phyloP scores from a whole-genome alignment of 1,140 invertebrate species.

The Bombus vancouverensis region DNA sequence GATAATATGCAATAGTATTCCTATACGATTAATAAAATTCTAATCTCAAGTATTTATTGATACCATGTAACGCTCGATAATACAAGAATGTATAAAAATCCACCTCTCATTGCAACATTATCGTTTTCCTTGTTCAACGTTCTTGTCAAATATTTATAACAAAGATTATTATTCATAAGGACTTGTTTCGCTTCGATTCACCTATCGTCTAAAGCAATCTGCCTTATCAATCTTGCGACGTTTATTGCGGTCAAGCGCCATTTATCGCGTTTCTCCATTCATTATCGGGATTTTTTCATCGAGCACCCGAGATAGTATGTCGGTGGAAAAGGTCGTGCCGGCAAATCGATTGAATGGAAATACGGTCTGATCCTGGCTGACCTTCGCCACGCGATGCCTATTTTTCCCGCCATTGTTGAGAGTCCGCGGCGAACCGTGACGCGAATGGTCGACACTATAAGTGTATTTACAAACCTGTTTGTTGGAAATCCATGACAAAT shows the following conservation, averaged over 20 bases:
- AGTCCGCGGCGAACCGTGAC: slow-evolving; percentile 56
- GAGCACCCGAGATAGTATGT: background rate
- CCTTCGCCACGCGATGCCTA: slow-evolving; percentile 53
- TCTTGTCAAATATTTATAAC: background rate
- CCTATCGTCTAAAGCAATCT: background rate
- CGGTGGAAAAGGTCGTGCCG: slow-evolving; percentile 34
- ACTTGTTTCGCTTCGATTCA: background rate
- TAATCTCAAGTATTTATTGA: background rate
- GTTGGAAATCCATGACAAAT: slow-evolving; percentile 3
- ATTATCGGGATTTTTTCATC: background rate
- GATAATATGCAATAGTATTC: background rate
- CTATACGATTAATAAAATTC: background rate
- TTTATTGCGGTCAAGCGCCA: slow-evolving; percentile 25
- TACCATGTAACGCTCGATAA: background rate
- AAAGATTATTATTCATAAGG: background rate
- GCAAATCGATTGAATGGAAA: slow-evolving; percentile 51
- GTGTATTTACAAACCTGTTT: background rate
- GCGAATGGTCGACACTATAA: background rate
- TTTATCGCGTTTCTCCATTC: slow-evolving; percentile 20
- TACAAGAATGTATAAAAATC: background rate
- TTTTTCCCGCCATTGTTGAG: slow-evolving; percentile 54
- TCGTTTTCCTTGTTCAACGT: background rate
- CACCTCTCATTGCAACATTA: background rate
- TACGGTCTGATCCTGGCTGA: slow-evolving; percentile 33
- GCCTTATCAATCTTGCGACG: slow-evolving; percentile 23